Percentiles rank a stretch among this genome's conserved stretches.
phyloP scores from a whole-genome alignment of 2,888 invertebrate species.

The Ormia ochracea region DNA sequence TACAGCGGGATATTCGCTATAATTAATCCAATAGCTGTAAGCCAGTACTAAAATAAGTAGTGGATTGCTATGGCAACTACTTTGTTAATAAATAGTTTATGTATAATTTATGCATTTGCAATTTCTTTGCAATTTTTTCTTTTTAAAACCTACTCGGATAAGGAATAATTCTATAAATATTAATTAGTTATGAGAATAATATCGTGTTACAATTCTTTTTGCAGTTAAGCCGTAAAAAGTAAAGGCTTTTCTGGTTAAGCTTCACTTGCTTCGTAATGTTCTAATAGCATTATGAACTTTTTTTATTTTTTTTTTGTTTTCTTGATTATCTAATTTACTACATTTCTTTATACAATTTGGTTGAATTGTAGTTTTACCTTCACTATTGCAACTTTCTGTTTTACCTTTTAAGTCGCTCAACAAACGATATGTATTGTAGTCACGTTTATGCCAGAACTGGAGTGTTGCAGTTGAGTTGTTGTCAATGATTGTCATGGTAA shows the following conservation, averaged over 20 bases:
- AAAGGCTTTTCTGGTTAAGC: not conserved
- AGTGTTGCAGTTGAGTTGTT: constrained; percentile 51
- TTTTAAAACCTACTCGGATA: no score
- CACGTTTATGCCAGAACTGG: constrained; percentile 41
- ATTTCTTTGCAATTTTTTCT: no score
- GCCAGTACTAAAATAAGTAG: no score
- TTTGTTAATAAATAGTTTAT: no score
- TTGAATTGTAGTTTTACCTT: constrained; percentile 13
- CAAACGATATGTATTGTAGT: constrained; percentile 56
- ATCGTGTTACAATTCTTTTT: no score
- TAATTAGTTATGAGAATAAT: no score
- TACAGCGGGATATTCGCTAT: no score
- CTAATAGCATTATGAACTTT: not conserved
- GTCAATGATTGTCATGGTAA: constrained; percentile 61
- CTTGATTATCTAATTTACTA: not conserved
- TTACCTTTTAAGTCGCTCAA: constrained; percentile 39
- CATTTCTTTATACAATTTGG: not conserved
- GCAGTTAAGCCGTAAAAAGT: not conserved
- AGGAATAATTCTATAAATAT: no score
- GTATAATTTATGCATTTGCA: no score
- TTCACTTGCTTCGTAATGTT: constrained; percentile 16
- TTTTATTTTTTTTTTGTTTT: not conserved
- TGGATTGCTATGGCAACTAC: no score
- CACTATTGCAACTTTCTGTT: not conserved
- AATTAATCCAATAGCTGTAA: no score